phyloP scores from a whole-genome alignment of 2,888 invertebrate species.

The Aspidiotus rigidus region DNA sequence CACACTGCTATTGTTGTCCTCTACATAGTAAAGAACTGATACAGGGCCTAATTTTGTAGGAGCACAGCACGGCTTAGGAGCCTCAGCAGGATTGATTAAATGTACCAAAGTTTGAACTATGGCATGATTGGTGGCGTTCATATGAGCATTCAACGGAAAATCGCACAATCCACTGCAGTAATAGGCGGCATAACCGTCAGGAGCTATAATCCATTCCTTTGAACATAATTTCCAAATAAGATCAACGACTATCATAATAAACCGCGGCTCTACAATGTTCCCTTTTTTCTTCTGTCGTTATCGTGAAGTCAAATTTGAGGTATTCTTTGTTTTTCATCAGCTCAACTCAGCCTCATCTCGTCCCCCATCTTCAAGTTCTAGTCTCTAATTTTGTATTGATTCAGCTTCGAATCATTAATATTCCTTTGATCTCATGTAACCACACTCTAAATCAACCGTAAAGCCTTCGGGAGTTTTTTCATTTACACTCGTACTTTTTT shows the following conservation, averaged over 20 bases:
- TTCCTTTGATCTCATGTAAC: too few species aligned
- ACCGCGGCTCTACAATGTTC: too few species aligned
- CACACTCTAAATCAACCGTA: too few species aligned
- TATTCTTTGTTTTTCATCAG: too few species aligned
- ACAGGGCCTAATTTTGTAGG: slow-evolving; percentile 89
- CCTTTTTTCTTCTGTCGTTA: too few species aligned
- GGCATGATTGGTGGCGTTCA: slow-evolving; percentile 97
- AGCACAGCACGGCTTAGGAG: slow-evolving; percentile 95
- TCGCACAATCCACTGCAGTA: slow-evolving; percentile 94
- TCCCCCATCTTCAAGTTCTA: too few species aligned
- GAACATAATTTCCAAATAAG: slow-evolving; percentile 6
- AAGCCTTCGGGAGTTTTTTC: too few species aligned
- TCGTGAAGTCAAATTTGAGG: too few species aligned
- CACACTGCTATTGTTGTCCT: slow-evolving; percentile 85
- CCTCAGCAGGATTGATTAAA: slow-evolving; percentile 78
- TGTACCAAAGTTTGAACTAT: slow-evolving; percentile 95
- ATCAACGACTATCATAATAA: background rate
- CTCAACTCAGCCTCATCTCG: too few species aligned
- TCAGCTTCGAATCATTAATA: too few species aligned
- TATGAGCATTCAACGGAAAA: slow-evolving; percentile 83
- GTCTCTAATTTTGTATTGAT: too few species aligned
- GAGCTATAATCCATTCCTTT: slow-evolving; percentile 94
- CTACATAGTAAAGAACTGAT: slow-evolving; percentile 93
- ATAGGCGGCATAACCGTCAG: slow-evolving; percentile 89
- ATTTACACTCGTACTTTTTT: too few species aligned